Evolutionary conservation across 2,888 invertebrate species (phyloP).

Genomic region (Plagiodera versicolora): DNA sequence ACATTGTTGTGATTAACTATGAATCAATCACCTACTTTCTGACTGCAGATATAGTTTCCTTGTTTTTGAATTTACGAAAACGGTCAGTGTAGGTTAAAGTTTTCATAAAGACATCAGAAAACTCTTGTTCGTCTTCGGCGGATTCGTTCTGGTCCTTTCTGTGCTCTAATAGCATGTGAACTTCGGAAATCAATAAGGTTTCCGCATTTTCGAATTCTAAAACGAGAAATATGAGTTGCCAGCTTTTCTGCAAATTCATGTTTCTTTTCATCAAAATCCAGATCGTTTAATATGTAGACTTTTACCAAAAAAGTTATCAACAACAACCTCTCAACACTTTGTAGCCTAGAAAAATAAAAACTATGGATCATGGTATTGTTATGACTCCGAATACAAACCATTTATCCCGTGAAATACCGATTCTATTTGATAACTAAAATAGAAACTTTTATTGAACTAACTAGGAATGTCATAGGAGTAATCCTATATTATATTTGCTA

Average conservation of each 20-base stretch:
- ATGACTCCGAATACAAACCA: too few relatives aligned
- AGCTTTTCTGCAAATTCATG: too few relatives aligned
- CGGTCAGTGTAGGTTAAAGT: slow-evolving; percentile 94
- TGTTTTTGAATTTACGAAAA: slow-evolving; percentile 96
- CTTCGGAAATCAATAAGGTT: slow-evolving; percentile 93
- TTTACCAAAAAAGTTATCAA: background rate
- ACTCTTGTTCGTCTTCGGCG: slow-evolving; percentile 97
- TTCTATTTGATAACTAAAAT: too few relatives aligned
- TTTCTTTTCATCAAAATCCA: too few relatives aligned
- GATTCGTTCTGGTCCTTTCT: slow-evolving; percentile 97
- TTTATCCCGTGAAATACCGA: too few relatives aligned
- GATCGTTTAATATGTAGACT: too few relatives aligned
- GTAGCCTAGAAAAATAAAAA: too few relatives aligned
- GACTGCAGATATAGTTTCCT: slow-evolving; percentile 96
- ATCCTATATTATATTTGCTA: too few relatives aligned
- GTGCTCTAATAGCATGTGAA: slow-evolving; percentile 94
- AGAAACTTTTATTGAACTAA: too few relatives aligned
- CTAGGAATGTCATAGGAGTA: too few relatives aligned
- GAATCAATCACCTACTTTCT: slow-evolving; percentile 71
- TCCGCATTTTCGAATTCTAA: slow-evolving; percentile 98
- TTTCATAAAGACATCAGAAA: slow-evolving; percentile 98
- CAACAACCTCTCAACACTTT: background rate
- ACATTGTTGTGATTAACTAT: too few relatives aligned
- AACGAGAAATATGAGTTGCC: slow-evolving; percentile 29
- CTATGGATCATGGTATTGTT: too few relatives aligned